Evolutionary conservation across 2,797 vertebrate species (phyloP).

Genomic region (Antrozous pallidus): DNA sequence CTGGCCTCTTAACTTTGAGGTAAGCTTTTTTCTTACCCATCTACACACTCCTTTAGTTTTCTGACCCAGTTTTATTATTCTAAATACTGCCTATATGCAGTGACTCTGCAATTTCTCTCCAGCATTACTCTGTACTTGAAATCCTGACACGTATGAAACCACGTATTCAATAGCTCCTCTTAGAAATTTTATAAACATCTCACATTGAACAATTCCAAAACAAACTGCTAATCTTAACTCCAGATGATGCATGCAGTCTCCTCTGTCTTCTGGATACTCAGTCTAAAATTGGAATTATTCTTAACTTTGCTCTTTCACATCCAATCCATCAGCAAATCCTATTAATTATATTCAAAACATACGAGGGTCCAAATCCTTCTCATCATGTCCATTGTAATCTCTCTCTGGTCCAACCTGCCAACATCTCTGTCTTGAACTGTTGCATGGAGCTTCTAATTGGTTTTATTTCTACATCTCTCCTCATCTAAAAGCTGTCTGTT

Average conservation of each 20-base stretch:
- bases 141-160: background rate
- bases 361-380: background rate
- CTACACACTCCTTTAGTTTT: background rate
- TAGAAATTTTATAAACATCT: background rate
- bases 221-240: background rate
- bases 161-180: background rate
- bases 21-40: background rate
- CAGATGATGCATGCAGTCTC: background rate
- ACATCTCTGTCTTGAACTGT: background rate
- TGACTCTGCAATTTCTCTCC: background rate
- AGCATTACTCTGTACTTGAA: background rate
- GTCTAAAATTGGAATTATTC: background rate
- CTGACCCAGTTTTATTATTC: background rate
- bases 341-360: background rate
- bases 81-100: background rate
- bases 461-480: background rate
- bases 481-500: background rate
- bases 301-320: background rate
- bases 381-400: background rate
- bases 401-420: background rate
- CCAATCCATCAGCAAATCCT: background rate
- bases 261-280: background rate
- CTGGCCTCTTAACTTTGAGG: background rate
- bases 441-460: background rate
- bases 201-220: background rate